Conservation (phyloP, 2,888 invertebrate genomes). For the Stegana nigrithorax region DNA sequence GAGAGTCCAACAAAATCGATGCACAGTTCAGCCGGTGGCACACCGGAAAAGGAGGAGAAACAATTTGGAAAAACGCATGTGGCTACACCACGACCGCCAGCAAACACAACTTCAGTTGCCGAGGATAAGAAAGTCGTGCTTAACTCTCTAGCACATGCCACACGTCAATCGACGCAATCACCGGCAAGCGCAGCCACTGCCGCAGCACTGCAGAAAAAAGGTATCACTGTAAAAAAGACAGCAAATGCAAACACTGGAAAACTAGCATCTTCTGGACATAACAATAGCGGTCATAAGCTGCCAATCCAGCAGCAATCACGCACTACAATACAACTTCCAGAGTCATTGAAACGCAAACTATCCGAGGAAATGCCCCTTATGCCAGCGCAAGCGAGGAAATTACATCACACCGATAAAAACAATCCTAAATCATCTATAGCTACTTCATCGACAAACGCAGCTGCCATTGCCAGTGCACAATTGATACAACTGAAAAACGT, state of each 20-base stretch:
- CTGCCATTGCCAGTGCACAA: conserved; percentile 52
- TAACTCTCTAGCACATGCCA: conserved; percentile 44
- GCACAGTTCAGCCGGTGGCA: conserved; percentile 43
- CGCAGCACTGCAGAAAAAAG: conserved; percentile 61
- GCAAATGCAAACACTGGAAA: too few species aligned
- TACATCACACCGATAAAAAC: conserved; percentile 17
- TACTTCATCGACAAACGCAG: conserved; percentile 32
- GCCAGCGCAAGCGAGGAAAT: conserved; percentile 11
- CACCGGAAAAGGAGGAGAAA: conserved; percentile 61
- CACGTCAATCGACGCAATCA: conserved; percentile 32
- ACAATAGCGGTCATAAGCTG: conserved; percentile 21
- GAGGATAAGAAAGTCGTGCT: conserved; percentile 52
- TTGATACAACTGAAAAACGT: conserved; percentile 51
- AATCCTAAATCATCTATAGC: conserved; percentile 38
- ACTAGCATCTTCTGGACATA: conserved; percentile 8
- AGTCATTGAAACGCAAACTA: conserved; percentile 59
- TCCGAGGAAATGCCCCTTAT: conserved; percentile 43
- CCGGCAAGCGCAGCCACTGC: conserved; percentile 41
- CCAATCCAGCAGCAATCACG: too few species aligned
- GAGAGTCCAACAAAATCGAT: conserved; percentile 59
- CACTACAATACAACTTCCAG: conserved; percentile 59
- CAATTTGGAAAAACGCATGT: conserved; percentile 33
- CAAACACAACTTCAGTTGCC: too few species aligned
- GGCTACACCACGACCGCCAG: conserved; percentile 40
- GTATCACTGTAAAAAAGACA: conserved; percentile 63